Base-by-base conservation (phyloP, 2,113 vertebrate species). In the Carlito syrichta region DNA sequence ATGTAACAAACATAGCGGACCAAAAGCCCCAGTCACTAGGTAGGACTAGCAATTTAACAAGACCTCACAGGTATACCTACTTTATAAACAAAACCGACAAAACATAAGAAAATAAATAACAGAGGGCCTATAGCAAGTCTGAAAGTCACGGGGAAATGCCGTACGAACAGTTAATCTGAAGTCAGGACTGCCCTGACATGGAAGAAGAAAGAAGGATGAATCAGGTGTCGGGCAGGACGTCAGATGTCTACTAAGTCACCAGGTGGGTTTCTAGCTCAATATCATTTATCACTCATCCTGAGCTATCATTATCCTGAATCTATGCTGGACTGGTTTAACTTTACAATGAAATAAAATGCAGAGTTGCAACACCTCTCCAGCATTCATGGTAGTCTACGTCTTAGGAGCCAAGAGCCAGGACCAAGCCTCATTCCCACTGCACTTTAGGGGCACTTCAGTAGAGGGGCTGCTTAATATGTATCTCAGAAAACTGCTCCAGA, bases 41-140 rank as follows among this genome's bases (percentile, higher is more conserved):
- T 89, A 89, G 93, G 89, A 95, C 77, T 94, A 92, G 40, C 60
- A 85, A 68, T 77, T 96, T 95, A 93, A 93, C 66, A 58, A 94
- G 60, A 84, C 60, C 25, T 91, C 68, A 82, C 9, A 79, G 45
- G 25, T 95, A 93, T 3, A 91, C 83, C 48, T 93, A 63, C 54
- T 91, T 97, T 91, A 68, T 76, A 92, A 92, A 56, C 92, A 92
- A 92, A 40, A 96, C 9, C 91, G 66, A 54, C 66, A 89, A 90
- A 94, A 94, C 12, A 30, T 73, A n/a, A 76, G 27, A 95, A 69
- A 86, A 84, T 48, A 92, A 66, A 38, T 8, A 88, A 86, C 1
- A 85, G 86, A 91, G 54, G 40, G 69, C 8, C 32, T 48, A 77
- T 89, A n/a, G 3, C 77, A 92, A 90, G 60, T 76, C 40, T 88